Percentiles rank a stretch among this genome's conserved stretches.
These are phyloP conservation scores for Drosophila paulistorum DNA, from an alignment of 1,140 invertebrate species.

Conservation along the genomic window DNA sequence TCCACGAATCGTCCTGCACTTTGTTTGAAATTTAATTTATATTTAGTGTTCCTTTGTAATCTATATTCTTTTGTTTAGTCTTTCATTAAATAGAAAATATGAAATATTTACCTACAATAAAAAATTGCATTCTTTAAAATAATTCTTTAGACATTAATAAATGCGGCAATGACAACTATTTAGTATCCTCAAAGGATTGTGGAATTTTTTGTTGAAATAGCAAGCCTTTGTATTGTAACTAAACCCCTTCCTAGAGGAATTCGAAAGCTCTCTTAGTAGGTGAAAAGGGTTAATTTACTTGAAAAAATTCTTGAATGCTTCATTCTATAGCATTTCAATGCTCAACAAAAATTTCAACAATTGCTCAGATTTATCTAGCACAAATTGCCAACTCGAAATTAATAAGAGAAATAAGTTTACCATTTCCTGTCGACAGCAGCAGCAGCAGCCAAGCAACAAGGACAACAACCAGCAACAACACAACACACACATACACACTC, in stretches of 20 bases:
- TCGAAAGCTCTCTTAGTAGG: not conserved
- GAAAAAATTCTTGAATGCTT: conserved; percentile 52
- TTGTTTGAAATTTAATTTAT: no score
- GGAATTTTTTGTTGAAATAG: not conserved
- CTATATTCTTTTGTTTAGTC: no score
- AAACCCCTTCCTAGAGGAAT: not conserved
- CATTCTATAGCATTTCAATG: conserved; percentile 13
- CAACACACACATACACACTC: conserved; percentile 19
- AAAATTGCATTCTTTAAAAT: conserved; percentile 3
- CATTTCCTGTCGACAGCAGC: conserved; percentile 60
- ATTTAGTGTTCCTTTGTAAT: no score
- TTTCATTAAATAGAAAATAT: not conserved
- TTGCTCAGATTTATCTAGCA: conserved; percentile 65
- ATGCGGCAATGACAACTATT: conserved; percentile 7
- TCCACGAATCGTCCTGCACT: no score
- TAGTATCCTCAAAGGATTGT: not conserved
- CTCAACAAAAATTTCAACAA: conserved; percentile 59
- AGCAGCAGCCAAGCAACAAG: conserved; percentile 22
- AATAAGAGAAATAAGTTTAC: conserved; percentile 76
- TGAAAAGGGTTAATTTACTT: conserved; percentile 57
- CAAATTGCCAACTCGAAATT: conserved; percentile 74
- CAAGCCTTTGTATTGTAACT: not conserved
- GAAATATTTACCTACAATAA: not conserved
- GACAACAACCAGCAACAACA: conserved; percentile 12
- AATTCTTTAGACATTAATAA: conserved; percentile 20